Base-by-base conservation (phyloP, 2,888 invertebrate genomes). In the Cremastobaeus sp. region DNA sequence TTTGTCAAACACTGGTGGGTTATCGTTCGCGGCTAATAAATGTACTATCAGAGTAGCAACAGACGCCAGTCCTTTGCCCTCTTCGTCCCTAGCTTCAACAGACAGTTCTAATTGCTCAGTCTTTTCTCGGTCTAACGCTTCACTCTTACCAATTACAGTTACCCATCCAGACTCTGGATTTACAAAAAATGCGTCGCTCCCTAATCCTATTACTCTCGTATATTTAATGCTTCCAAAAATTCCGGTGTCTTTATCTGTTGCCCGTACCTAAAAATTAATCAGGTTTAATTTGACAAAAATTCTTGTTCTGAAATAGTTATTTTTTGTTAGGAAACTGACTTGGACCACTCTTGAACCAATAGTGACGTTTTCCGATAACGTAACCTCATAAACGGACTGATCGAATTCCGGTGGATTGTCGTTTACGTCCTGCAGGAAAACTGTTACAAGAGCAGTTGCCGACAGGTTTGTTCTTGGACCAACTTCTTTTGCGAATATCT, bases 81-180 rank as follows among this genome's bases (percentile, higher is more conserved):
- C 93, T 85, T 94, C 94, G 88, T 98, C 97, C 77, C 94, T 91
- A 72, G 97, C 97, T 89, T 95, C 94, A 74, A 97, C 93, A 83
- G 92, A 92, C 80, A 97, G 91, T 85, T 92, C 91, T 86, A 95
- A 91, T 79, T 92, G 93, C 78, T 93, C 91, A 88, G 92, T 92
- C 28, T 91, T 89, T 89, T 97, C 96, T 34, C 96, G 92, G 88
- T 98, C 97, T 77, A 97, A 92, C 17, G 92, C 92, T 78, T 93
- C 91, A 11, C 78, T 82, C 80, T 93, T 91, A 41, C 92, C 93
- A 28, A 93, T 92, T 25, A 97, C 93, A 3, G 93, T 93, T 79
- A 98, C 93, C 52, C 92, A 86, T 30, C 98, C 98, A 9, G 93
- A 92, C 66, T 92, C 89, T 8, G 93, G 91, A 87, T 97, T 93